Conservation (phyloP, 1,140 invertebrate genomes). For the Leucophenga varia region DNA sequence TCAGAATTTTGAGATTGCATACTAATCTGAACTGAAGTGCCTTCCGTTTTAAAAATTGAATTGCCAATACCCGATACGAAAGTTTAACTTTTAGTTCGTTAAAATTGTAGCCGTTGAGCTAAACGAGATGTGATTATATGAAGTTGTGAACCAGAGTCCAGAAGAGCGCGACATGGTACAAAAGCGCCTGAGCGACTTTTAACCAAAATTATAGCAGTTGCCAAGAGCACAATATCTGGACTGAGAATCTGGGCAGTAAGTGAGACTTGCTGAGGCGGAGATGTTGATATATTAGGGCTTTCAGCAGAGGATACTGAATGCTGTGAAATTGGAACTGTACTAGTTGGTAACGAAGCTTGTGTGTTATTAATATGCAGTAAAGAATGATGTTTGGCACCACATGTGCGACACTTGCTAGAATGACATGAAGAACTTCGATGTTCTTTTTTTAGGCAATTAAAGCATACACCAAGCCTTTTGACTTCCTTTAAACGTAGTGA, state of each 20-base stretch:
- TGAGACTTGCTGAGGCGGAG: not conserved
- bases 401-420: not conserved
- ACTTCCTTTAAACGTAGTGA: not conserved
- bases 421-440: not conserved
- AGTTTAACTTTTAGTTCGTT: not conserved
- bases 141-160: conserved; percentile 11
- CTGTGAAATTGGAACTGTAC: not conserved
- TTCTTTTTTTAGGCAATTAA: not conserved
- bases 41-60: not conserved
- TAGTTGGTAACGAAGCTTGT: not conserved
- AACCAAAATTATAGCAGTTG: too few relatives aligned
- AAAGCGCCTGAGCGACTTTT: conserved; percentile 1
- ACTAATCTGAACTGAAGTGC: not conserved
- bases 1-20: not conserved
- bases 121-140: conserved; percentile 5
- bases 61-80: conserved; percentile 4
- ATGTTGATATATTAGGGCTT: not conserved
- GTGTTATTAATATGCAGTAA: not conserved
- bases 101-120: conserved; percentile 1
- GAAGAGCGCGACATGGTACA: conserved; percentile 3
- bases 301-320: not conserved
- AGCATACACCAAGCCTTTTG: not conserved
- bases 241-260: not conserved
- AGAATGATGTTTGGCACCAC: not conserved
- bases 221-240: conserved; percentile 4